Evolutionary conservation across 2,797 vertebrate genomes (phyloP).

Genomic region (Poeciliopsis gracilis): DNA sequence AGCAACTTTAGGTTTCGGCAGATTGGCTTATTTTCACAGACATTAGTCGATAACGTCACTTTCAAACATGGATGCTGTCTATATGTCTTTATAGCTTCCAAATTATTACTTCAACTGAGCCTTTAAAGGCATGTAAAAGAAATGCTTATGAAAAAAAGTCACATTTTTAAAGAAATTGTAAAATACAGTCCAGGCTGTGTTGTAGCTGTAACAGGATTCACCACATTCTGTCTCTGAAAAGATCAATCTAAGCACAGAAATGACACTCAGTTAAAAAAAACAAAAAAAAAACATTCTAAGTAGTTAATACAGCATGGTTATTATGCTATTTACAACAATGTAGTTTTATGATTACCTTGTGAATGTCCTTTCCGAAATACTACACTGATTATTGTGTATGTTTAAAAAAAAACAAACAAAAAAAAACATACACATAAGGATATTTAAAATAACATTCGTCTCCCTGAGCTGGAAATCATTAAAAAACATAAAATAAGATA

Average conservation of each 20-base stretch:
- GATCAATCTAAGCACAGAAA: background rate
- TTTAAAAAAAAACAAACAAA: background rate
- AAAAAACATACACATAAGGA: background rate
- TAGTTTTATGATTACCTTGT: background rate
- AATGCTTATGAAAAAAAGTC: background rate
- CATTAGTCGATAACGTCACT: conserved; percentile 2
- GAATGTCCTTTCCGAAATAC: background rate
- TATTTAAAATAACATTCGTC: background rate
- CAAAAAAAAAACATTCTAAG: background rate
- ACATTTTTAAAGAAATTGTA: background rate
- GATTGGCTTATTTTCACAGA: conserved; percentile 13
- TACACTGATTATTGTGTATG: background rate
- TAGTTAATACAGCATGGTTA: background rate
- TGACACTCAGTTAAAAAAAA: background rate
- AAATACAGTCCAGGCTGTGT: background rate
- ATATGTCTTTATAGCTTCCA: background rate
- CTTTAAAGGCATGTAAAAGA: background rate
- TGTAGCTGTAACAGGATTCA: background rate
- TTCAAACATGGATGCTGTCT: background rate
- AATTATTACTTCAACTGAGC: background rate
- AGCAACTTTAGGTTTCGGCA: conserved; percentile 29
- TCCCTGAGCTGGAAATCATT: conserved; percentile 29
- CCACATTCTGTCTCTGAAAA: background rate
- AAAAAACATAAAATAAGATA: conserved; percentile 14
- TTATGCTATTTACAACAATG: conserved; percentile 3